Percentiles rank a stretch among this genome's conserved stretches.
phyloP scores from a whole-genome alignment of 2,888 invertebrate species.

The Saturnia japonica region DNA sequence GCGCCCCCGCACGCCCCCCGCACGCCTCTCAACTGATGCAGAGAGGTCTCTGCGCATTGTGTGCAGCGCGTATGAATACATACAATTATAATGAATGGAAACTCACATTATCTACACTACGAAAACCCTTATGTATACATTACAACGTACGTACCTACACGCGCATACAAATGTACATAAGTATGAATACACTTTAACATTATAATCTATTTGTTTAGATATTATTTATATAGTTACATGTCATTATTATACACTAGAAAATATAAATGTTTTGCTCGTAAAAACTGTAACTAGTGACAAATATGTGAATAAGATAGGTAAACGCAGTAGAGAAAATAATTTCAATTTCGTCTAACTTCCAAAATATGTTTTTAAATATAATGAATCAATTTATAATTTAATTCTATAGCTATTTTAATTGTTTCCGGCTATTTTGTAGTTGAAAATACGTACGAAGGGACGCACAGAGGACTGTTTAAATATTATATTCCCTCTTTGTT shows the following conservation, averaged over 20 bases:
- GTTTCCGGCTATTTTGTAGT: too few species aligned
- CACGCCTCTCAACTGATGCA: not conserved
- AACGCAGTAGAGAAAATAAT: too few species aligned
- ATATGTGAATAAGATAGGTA: too few species aligned
- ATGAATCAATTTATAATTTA: too few species aligned
- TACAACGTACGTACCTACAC: not conserved
- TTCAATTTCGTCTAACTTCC: not conserved
- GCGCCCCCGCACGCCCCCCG: not conserved
- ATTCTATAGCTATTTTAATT: too few species aligned
- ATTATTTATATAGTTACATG: too few species aligned
- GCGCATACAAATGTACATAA: not conserved
- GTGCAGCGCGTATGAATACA: not conserved
- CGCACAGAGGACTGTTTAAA: too few species aligned
- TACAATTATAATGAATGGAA: constrained; percentile 1
- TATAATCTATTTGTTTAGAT: not conserved
- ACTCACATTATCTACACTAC: not conserved
- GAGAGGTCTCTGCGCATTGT: not conserved
- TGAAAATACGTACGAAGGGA: too few species aligned
- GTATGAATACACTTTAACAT: not conserved
- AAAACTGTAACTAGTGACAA: too few species aligned
- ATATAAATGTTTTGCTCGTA: too few species aligned
- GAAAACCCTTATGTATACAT: not conserved
- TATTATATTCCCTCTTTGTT: too few species aligned
- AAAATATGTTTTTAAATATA: not conserved
- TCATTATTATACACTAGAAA: too few species aligned